These are phyloP conservation scores for Xenentodon cancila DNA, from an alignment of 2,797 vertebrate genomes.

Conservation along the genomic window DNA sequence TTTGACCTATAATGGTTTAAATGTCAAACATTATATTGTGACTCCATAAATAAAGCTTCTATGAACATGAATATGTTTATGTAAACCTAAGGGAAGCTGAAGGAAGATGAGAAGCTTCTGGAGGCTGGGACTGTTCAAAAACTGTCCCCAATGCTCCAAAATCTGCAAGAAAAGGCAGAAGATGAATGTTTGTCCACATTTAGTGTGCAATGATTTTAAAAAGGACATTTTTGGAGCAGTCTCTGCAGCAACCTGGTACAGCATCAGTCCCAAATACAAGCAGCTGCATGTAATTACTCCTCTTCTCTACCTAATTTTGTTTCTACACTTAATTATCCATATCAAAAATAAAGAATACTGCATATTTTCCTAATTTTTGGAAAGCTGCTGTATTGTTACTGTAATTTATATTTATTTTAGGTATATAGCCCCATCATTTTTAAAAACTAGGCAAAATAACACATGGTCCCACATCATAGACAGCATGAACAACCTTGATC, in stretches of 20 bases:
- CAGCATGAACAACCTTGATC: too few relatives aligned
- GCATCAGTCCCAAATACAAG: too few relatives aligned
- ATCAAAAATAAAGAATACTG: too few relatives aligned
- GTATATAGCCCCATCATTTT: too few relatives aligned
- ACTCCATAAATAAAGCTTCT: conserved; percentile 37
- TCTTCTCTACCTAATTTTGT: too few relatives aligned
- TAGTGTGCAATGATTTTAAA: conserved; percentile 9
- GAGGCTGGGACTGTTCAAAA: conserved; percentile 44
- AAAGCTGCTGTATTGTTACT: too few relatives aligned
- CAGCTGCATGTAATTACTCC: neutral
- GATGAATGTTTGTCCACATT: conserved; percentile 16
- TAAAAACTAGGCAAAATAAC: too few relatives aligned
- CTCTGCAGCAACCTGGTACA: neutral
- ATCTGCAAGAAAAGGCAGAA: conserved; percentile 14
- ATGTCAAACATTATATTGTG: conserved; percentile 51
- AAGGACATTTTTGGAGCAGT: neutral
- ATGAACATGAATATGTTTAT: conserved; percentile 20
- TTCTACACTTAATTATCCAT: too few relatives aligned
- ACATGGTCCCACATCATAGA: too few relatives aligned
- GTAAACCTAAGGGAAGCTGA: conserved; percentile 16
- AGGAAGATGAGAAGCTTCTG: conserved; percentile 58
- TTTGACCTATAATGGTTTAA: conserved; percentile 51
- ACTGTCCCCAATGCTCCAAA: conserved; percentile 36
- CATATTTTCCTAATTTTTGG: too few relatives aligned
- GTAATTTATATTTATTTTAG: neutral